Base-by-base conservation (phyloP, 1,140 invertebrate species). In the Caenorhabditis remanei region DNA sequence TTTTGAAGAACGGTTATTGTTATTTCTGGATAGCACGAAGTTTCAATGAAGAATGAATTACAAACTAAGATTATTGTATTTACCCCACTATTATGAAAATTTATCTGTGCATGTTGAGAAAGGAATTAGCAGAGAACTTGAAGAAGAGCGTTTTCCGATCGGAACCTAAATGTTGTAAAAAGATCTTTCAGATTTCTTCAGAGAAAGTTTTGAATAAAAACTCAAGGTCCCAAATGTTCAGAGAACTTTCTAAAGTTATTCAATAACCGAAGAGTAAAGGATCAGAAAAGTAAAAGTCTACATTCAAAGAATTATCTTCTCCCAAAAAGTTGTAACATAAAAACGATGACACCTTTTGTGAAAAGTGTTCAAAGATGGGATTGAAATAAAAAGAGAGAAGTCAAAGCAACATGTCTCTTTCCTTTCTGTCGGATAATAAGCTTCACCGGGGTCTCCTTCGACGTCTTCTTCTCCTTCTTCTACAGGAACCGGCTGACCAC, bases 401-500 rank as follows among this genome's bases (percentile, higher is more conserved):
- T 50, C 71, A 48, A 48, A 79, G 71, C 71, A 79, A 50, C 71
- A 79, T 50, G 43, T 53, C 32, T 50, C 46, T 11, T 48, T n/a
- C 21, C 24, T 16, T 71, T n/a, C 21, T 32, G 71, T 48, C 71
- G 71, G 71, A 50, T 79, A 79, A 79, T 50, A 79, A 79, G 71
- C 71, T 50, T 48, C 71, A 50, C 16, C 40, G 46, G 40, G 6
- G 11, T 48, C 13, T 21, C 19, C 32, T 65, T 40, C 63, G 7
- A n/a, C 56, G 56, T 58, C 56, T 58, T 19, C 56, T 58, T 21
- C n/a, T 58, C 56, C 32, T 41, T 41, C 61, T 40, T 46, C 71
- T 41, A 79, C 46, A 79, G 71, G 71, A 79, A 79, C 71, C 71
- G 71, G 71, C 71, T 79, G 71, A 79, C 46, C 46, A 71, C 65